Base-by-base conservation (phyloP, 2,888 invertebrate genomes). In the Busseola fusca region DNA sequence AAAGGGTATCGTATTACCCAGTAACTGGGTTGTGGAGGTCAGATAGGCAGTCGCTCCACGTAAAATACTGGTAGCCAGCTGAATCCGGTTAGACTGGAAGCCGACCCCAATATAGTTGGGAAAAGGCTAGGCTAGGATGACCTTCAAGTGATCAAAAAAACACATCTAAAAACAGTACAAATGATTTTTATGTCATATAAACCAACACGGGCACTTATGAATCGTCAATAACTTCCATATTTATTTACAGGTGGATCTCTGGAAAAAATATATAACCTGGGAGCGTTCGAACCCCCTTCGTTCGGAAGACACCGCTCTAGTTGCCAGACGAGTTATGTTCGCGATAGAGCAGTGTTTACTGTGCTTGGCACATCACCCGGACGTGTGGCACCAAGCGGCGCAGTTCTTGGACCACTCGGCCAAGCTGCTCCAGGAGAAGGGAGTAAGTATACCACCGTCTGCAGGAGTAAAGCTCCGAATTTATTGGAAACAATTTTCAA, bases 321-420 rank as follows among this genome's bases (percentile, higher is more conserved):
- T 99, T 16, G 99, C 99, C 0, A 97, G 98, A 67, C 96, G 99
- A 80, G 99, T 99, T 0, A 99, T 99, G 97, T 99, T 99, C 96
- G 99, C 99, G 0, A 99, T 99, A 80, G 99, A 99, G 90, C 99
- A 99, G 93, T 99, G 99, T 86, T 94, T 99, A 63, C 95, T 99
- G 59, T 99, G 99, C 88, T 96, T 99, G 50, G 99, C 99, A 0
- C 99, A 99, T 94, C 99, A 99, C 92, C 99, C 99, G 0, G 99
- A 99, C 82, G 98, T 99, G 74, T 99, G 99, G 99, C 98, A 99
- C 92, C 99, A 99, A 94, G 99, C 99, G 0, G 99, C 99, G 0
- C 98, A 99, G 90, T 99, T 99, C 94, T 96, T 99, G 62, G 99
- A 99, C 92, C 97, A 98, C 89, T 99, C 99, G 80, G 98, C 99